Percentiles rank a stretch among this genome's conserved stretches.
These are phyloP conservation scores for Tringa solitaria DNA, from an alignment of 2,113 vertebrate genomes.

Conservation along the genomic window DNA sequence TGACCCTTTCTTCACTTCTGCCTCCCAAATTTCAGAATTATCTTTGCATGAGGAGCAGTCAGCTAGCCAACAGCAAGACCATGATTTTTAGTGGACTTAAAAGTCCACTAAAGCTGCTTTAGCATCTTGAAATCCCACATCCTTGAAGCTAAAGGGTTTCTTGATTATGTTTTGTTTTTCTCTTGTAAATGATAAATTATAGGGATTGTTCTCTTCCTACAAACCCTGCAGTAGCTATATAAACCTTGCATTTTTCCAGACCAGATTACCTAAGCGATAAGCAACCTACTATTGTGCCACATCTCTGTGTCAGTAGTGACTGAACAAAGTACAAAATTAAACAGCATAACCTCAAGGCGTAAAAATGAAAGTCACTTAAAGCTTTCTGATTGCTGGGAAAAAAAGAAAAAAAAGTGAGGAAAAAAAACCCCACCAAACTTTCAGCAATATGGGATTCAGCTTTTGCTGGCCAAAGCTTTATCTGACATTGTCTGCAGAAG, in stretches of 20 bases:
- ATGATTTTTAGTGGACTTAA: neutral
- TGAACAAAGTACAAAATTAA: neutral
- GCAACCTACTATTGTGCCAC: neutral
- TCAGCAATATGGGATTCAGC: neutral
- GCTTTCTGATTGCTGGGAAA: neutral
- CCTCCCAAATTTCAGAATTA: neutral
- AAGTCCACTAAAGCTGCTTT: neutral
- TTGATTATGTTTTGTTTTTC: neutral
- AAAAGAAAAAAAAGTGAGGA: neutral
- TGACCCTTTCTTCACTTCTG: neutral
- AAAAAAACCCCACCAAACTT: neutral
- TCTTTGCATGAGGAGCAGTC: neutral
- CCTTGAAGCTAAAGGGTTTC: neutral
- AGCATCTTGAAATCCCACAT: neutral
- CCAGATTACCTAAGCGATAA: neutral
- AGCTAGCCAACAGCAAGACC: neutral
- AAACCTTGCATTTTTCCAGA: neutral
- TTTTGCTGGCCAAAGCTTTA: neutral
- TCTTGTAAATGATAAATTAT: neutral
- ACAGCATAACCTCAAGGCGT: neutral
- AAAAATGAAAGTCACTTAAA: neutral
- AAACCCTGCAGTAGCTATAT: neutral
- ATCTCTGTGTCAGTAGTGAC: neutral
- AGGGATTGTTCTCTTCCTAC: neutral
- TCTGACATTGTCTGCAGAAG: neutral